Evolutionary conservation across 2,113 vertebrate genomes (phyloP).

Genomic region (Cyprinodon variegatus): DNA sequence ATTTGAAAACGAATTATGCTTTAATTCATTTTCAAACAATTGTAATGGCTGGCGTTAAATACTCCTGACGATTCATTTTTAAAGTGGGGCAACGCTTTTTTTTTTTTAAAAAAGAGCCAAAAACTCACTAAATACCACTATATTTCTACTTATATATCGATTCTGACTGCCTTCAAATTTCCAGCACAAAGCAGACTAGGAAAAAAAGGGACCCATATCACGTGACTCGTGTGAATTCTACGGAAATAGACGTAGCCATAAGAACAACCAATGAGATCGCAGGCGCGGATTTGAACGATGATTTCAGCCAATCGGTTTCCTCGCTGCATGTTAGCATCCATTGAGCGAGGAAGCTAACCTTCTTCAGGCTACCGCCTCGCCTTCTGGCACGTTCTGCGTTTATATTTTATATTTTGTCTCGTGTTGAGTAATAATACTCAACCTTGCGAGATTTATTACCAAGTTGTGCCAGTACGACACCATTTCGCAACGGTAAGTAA

Average conservation of each 20-base stretch:
- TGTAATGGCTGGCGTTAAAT: no score
- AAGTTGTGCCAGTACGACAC: not conserved
- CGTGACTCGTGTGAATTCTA: conserved; percentile 16
- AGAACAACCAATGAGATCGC: conserved; percentile 59
- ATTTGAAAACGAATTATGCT: no score
- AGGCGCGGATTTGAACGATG: conserved; percentile 61
- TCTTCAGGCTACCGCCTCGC: conserved; percentile 19
- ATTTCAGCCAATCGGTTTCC: conserved; percentile 66
- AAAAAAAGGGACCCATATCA: conserved; percentile 20
- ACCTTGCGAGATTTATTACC: fast-evolving
- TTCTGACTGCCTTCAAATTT: no score
- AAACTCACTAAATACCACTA: no score
- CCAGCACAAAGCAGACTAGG: not conserved
- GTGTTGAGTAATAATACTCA: not conserved
- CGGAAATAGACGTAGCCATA: conserved; percentile 16
- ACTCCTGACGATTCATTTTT: no score
- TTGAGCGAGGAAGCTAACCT: not conserved
- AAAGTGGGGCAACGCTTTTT: no score
- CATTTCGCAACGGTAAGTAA: conserved; percentile 48
- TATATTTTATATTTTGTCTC: not conserved
- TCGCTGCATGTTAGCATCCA: not conserved
- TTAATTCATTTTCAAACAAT: no score
- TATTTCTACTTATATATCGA: no score
- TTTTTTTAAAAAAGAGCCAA: no score
- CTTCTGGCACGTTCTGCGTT: not conserved